Evolutionary conservation across 2,113 vertebrate species (phyloP), one percentile per base, ranked within the genome.

Genomic region (Panthera uncia): DNA sequence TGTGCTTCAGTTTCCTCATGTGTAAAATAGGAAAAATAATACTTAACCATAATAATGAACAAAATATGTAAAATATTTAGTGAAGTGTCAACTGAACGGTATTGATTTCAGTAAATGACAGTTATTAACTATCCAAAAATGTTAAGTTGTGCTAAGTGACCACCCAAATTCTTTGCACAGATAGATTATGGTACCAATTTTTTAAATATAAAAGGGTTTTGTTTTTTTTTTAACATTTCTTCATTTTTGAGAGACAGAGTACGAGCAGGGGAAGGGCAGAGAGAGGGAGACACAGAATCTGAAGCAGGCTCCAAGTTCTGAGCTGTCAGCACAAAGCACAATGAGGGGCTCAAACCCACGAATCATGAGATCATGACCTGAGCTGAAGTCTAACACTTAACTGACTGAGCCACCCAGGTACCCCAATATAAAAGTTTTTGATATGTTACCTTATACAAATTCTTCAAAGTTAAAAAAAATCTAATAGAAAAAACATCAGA

Each of bases 61-160:
- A 45, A 68, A 76, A 41, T n/a, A 96, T 63, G n/a, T 74, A 41
- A 65, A 89, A 92, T 94, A 63, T 84, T 96, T 48, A 45, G 9
- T 23, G 29, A 71, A 91, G n/a, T 92, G 6, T 21, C 55, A 19
- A 82, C 9, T 69, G 13, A 29, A 66, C n/a, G 87, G 18, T 48
- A 87, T 71, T 96, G 57, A 57, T 57, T 95, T 96, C 65, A 94
- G 69, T 55, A 95, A 95, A 78, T 69, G 7, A 41, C 31, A 86
- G 52, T 57, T 91, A 95, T 66, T 68, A 80, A 16, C 81, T 90
- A 74, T 92, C 80, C 23, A 87, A 93, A 95, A 68, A 86, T 41
- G 19, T 57, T 52, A 84, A 85, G 19, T 25, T 57, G 16, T 55
- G 68, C 36, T 74, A 57, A 9, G n/a, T 87, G 38, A 84, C 3